Conservation (phyloP, 2,888 invertebrate genomes). For the Agrochola circellaris region DNA sequence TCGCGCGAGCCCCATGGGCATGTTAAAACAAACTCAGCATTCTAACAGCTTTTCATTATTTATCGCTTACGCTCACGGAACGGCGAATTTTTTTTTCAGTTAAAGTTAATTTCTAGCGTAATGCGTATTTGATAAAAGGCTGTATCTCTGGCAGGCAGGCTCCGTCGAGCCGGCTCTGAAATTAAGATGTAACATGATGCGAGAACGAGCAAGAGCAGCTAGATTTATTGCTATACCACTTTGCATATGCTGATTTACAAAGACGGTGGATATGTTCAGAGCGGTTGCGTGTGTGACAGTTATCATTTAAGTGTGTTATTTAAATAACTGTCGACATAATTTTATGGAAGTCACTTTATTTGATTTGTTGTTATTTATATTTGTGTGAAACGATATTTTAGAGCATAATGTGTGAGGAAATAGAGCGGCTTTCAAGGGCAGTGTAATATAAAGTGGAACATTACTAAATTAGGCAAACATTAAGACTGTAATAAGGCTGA, state of each 20-base stretch:
- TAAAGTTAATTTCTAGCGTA: constrained; percentile 89
- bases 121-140: constrained; percentile 90
- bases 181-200: constrained; percentile 92
- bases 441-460: background rate
- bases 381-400: background rate
- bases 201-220: constrained; percentile 91
- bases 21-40: constrained; percentile 88
- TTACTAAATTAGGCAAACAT: background rate
- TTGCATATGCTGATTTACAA: constrained; percentile 92
- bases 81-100: constrained; percentile 82
- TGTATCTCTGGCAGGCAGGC: constrained; percentile 89
- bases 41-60: constrained; percentile 88
- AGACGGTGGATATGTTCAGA: constrained; percentile 81
- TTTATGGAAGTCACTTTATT: constrained; percentile 35
- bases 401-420: background rate
- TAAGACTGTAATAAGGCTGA: background rate
- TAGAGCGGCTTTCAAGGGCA: background rate
- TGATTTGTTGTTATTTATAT: constrained; percentile 24
- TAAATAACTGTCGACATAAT: constrained; percentile 32
- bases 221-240: constrained; percentile 91
- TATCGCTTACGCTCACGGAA: constrained; percentile 86
- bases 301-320: constrained; percentile 69
- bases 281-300: constrained; percentile 75
- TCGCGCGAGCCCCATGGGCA: constrained; percentile 86
- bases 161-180: constrained; percentile 90